A percentile compares a stretch with the other conserved stretches of the same genome.
Conservation (phyloP, 2,797 vertebrate species). For the Scolopax rusticola region DNA sequence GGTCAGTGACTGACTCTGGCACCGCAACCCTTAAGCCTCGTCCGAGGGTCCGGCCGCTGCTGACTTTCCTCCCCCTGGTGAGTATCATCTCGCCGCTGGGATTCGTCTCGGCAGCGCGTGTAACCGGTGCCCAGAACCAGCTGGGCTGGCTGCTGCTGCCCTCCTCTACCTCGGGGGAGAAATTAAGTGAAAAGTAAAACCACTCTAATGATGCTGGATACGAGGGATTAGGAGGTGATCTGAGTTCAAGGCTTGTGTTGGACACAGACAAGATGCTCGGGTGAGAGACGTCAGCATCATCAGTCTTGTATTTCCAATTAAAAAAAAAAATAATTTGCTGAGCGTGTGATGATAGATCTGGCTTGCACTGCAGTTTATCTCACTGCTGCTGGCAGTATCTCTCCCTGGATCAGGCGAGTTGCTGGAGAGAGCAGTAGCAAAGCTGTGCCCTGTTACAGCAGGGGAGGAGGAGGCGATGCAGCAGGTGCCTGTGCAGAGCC, state of each 20-base stretch:
- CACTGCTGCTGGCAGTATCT: neutral
- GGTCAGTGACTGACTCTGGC: constrained; percentile 76
- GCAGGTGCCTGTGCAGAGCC: neutral
- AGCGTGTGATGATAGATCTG: neutral
- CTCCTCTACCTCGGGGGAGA: neutral
- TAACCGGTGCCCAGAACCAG: neutral
- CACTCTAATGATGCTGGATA: neutral
- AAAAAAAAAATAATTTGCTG: neutral
- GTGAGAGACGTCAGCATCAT: neutral
- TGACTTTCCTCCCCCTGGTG: constrained; percentile 82
- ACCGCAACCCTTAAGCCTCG: constrained; percentile 82
- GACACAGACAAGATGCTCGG: neutral
- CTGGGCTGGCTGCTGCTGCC: neutral
- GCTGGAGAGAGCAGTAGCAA: neutral
- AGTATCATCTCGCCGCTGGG: constrained; percentile 36
- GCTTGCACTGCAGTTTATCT: neutral
- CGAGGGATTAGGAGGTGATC: neutral
- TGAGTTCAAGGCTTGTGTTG: neutral
- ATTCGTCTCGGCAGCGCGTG: fast-evolving
- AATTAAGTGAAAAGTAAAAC: neutral
- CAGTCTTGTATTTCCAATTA: neutral
- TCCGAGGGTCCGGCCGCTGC: constrained; percentile 78
- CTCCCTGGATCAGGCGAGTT: neutral
- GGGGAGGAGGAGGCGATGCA: neutral
- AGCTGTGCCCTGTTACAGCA: neutral